A percentile compares a stretch with the other conserved stretches of the same genome.
phyloP scores from a whole-genome alignment of 1,140 invertebrate genomes.

The Antheraea mylitta region DNA sequence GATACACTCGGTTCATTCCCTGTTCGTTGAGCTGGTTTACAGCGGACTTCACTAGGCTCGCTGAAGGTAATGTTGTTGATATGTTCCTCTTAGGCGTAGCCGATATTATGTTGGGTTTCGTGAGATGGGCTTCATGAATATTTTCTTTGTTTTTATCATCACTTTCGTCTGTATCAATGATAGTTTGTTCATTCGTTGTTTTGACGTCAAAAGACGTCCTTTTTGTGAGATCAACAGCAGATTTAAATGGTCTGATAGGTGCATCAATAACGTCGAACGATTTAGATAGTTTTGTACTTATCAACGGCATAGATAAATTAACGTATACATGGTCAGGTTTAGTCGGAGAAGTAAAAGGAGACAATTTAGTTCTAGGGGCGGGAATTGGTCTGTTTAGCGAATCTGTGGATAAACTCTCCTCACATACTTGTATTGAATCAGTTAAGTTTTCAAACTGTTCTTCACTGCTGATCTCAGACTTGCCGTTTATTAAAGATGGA shows the following conservation, averaged over 20 bases:
- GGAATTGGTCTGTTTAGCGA: conserved; percentile 65
- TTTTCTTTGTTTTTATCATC: conserved; percentile 32
- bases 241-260: conserved; percentile 58
- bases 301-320: conserved; percentile 70
- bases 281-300: conserved; percentile 49
- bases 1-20: conserved; percentile 50
- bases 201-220: background rate
- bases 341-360: conserved; percentile 47
- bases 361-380: conserved; percentile 64
- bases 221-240: conserved; percentile 54
- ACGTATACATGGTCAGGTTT: conserved; percentile 69
- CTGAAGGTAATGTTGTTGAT: conserved; percentile 54
- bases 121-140: conserved; percentile 28
- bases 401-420: conserved; percentile 49
- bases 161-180: conserved; percentile 33
- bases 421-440: conserved; percentile 74
- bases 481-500: conserved; percentile 52
- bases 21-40: conserved; percentile 62
- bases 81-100: conserved; percentile 62
- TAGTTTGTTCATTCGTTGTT: conserved; percentile 26
- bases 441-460: conserved; percentile 75
- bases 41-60: conserved; percentile 64
- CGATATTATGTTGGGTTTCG: conserved; percentile 67
- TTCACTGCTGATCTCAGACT: conserved; percentile 31
- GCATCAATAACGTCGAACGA: conserved; percentile 57